Evolutionary conservation across 2,797 vertebrate genomes (phyloP), one percentile per base, ranked within the genome.

Genomic region (Malacoctenus gilli): DNA sequence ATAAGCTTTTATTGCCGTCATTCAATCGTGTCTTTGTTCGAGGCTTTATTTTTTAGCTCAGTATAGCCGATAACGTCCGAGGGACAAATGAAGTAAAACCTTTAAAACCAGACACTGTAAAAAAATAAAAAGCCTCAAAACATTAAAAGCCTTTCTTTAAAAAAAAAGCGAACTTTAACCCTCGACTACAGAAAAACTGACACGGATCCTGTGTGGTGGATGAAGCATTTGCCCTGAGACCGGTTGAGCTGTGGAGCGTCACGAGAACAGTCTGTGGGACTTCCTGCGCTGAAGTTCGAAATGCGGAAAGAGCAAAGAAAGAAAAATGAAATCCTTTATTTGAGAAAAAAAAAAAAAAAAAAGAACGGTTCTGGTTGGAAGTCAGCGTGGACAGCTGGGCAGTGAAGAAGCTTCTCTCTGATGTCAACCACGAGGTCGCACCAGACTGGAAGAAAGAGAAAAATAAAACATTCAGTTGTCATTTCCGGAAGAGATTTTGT

Each of bases 401-500:
- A 30, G 15, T 13, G 35, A 15, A 15, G 52, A 8, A 61, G 46
- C 40, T 7, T 12, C 3, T 31, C 30, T 47, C 39, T 38, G n/a
- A 39, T 4, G 10, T 50, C 57, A 9, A 37, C 8, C 34, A 15
- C 42, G 54, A 70, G 16, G 21, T 16, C 46, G 35, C 20, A 53
- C 1, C 12, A 22, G 23, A n/a, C 14, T 3, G 8, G 22, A 44
- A 66, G 36, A 28, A 36, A 11, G 3, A 8, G 23, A 22, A 5
- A 43, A 37, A 5, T 18, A 50, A 60, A 75, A 80, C 83, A 88
- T 82, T 87, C 83, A 77, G 77, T 22, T 68, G 77, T 85, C 80
- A 73, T 47, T 64, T 62, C 49, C 13, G 21, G 62, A 50, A 23
- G 16, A 13, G 30, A 49, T 40, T 43, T 42, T 30, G 46, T 15